Percentiles rank a stretch among this genome's conserved stretches.
phyloP scores from a whole-genome alignment of 2,888 invertebrate species.

The Oithona nana region DNA sequence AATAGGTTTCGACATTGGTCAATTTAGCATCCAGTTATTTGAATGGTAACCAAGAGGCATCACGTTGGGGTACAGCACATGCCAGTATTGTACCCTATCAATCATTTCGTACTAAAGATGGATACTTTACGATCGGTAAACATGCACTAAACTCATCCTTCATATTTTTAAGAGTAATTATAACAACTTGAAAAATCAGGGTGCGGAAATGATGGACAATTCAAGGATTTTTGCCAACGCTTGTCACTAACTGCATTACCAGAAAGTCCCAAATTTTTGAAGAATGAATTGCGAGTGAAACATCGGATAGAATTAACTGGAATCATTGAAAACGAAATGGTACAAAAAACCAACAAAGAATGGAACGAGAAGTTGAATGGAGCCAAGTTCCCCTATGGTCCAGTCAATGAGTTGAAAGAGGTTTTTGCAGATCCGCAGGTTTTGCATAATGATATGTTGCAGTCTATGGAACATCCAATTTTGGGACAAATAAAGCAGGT shows the following conservation, averaged over 20 bases:
- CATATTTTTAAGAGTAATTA: too few species aligned
- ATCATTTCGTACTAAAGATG: slow-evolving; percentile 61
- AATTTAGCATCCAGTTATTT: slow-evolving; percentile 77
- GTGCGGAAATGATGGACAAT: background rate
- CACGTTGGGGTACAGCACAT: slow-evolving; percentile 78
- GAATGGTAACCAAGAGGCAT: slow-evolving; percentile 54
- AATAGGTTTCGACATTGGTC: slow-evolving; percentile 47
- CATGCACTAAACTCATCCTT: too few species aligned
- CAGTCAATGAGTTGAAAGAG: slow-evolving; percentile 64
- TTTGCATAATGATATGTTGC: slow-evolving; percentile 43
- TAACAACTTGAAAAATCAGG: background rate
- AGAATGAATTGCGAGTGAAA: slow-evolving; percentile 52
- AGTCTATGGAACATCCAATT: slow-evolving; percentile 46
- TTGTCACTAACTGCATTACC: background rate
- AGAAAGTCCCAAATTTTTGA: slow-evolving; percentile 24
- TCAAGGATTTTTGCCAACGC: background rate
- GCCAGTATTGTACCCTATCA: slow-evolving; percentile 87
- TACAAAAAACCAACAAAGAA: slow-evolving; percentile 46
- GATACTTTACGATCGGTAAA: slow-evolving; percentile 24
- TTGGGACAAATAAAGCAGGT: slow-evolving; percentile 53
- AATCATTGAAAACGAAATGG: slow-evolving; percentile 40
- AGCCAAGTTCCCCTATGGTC: slow-evolving; percentile 66
- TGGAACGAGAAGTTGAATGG: slow-evolving; percentile 53
- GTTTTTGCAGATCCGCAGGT: slow-evolving; percentile 78
- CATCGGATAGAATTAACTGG: slow-evolving; percentile 48